Evolutionary conservation across 2,797 vertebrate species (phyloP), one percentile per base, ranked within the genome.

Genomic region (Anguilla pacifica): DNA sequence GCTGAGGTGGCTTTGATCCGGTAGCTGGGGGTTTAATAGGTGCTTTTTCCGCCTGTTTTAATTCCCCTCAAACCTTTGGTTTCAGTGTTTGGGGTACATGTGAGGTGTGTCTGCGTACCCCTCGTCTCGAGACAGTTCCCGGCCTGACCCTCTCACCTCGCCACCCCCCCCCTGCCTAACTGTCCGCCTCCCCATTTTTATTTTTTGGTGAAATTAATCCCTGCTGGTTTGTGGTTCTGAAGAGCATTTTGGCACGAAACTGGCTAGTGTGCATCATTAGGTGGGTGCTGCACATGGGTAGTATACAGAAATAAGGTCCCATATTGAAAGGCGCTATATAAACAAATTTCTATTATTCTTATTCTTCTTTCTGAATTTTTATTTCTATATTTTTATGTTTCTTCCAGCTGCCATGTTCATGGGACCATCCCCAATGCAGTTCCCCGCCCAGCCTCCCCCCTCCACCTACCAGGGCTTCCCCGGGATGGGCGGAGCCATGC

Each of bases 381-480:
- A 83, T 89, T 87, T 86, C 43, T 90, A 9, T 88, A 86, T n/a
- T 25, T 70, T 39, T 59, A n/a, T 19, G 11, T 49, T 31, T 57
- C 22, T 9, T 46, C 46, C 90, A 96, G 89, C 95, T 94, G 97
- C 97, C 85, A 97, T 98, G 95, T 99, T 97, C 93, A 97, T 99
- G 97, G 97, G 97, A 85, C 95, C 97, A 0, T 95, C 97, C 90
- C 96, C 97, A 92, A 96, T 98, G 93, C 97, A 97, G 86, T 98
- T 97, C 94, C 96, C 97, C 87, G 95, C 97, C 82, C 98, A 97
- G 91, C 95, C 97, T 13, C 95, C 97, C 15, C 83, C 97, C 0
- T 91, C 96, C 55, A 96, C 96, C 88, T 98, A 98, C 90, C 98
- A 97, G 95, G 96, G 96, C 85, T 98, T 98, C 92, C 97, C 97